Evolutionary conservation across 2,797 vertebrate genomes (phyloP), one percentile per base, ranked within the genome.

Genomic region (Momotus momota): DNA sequence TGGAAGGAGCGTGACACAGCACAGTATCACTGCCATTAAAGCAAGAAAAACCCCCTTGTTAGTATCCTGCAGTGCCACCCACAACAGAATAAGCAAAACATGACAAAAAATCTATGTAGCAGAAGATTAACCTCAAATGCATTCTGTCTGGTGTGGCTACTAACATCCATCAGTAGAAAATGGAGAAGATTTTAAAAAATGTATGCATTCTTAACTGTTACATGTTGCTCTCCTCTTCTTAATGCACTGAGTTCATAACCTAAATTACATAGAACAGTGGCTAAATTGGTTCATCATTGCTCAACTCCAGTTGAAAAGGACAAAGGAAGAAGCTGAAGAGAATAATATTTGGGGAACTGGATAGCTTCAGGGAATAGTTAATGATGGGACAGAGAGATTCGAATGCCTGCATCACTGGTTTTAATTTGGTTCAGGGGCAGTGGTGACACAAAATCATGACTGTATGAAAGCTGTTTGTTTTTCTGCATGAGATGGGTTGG

Each of bases 301-400:
- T 96, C 95, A 94, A 75, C 92, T 95, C 93, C 92, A 94, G 95
- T 97, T 97, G 97, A 97, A 98, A 97, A 89, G 87, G 90, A 97
- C 94, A 96, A 96, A 96, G 87, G 69, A 96, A 83, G 74, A 92
- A 92, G 62, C 27, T 82, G 77, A 90, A 93, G 61, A 94, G 91
- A 81, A 74, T 91, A 90, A 73, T 73, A 94, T 93, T 88, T 72
- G 75, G 78, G 89, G 72, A 88, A 85, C 64, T 41, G 65, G 73
- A 94, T 75, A 88, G 88, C 92, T 94, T 85, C 84, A 87, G 93
- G 94, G 72, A 92, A 90, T 57, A 60, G 67, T 79, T 95, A 81
- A 94, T 88, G 94, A 97, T 17, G 33, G 88, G 81, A 82, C 10
- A 82, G 81, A 93, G 69, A 79, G 65, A 90, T 92, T 66, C 91